Evolutionary conservation across 37 sponge, comb jelly and placozoan species (phyloP).

Genomic region (Agelas oroides): DNA sequence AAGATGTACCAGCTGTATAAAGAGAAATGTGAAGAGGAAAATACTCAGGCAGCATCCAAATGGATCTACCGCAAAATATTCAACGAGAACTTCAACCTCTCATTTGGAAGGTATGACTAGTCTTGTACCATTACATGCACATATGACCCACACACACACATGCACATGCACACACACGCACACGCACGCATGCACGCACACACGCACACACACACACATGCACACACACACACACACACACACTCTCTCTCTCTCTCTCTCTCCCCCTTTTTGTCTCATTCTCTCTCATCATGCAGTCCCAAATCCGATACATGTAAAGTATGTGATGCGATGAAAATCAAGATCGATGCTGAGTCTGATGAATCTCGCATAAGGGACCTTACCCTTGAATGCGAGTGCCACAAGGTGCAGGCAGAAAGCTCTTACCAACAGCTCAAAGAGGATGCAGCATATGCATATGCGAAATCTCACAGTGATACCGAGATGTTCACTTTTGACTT

Average conservation of each 20-base stretch:
- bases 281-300: no score
- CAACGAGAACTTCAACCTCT: constrained; percentile 30
- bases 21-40: constrained; percentile 11
- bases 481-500: constrained; percentile 24
- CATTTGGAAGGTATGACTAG: constrained; percentile 37
- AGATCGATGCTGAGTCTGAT: no score
- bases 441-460: constrained; percentile 19
- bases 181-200: not conserved
- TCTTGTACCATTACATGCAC: constrained; percentile 13
- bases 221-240: constrained; percentile 10
- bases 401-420: constrained; percentile 21
- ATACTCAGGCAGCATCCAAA: constrained; percentile 6
- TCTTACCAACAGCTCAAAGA: constrained; percentile 23
- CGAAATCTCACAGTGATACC: not conserved
- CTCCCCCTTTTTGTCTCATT: no score
- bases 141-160: not conserved
- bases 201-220: not conserved
- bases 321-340: no score
- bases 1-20: constrained; percentile 50
- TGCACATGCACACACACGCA: not conserved
- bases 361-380: not conserved
- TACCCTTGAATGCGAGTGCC: constrained; percentile 14
- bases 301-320: no score
- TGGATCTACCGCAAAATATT: constrained; percentile 50
- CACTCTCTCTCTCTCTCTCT: not conserved